These are phyloP conservation scores for Ischnura elegans DNA, from an alignment of 2,888 invertebrate genomes.

Conservation along the genomic window DNA sequence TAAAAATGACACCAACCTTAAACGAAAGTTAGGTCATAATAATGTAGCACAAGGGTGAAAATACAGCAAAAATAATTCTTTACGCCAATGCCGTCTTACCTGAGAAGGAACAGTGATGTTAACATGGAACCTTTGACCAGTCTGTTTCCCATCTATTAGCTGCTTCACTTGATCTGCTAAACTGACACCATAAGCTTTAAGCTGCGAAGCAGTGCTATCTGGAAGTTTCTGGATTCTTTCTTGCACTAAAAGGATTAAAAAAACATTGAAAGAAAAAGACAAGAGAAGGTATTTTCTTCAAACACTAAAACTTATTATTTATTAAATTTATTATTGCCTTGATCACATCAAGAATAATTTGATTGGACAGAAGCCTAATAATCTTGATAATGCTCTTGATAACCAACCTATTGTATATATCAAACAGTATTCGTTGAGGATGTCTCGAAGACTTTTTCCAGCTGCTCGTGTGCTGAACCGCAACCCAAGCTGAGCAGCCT, in stretches of 20 bases:
- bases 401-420: constrained; percentile 56
- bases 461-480: constrained; percentile 47
- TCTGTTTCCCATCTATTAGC: constrained; percentile 43
- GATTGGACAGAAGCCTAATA: too few relatives aligned
- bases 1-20: too few relatives aligned
- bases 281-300: not conserved
- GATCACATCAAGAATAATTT: too few relatives aligned
- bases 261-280: not conserved
- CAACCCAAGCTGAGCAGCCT: constrained; percentile 23
- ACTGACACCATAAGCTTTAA: constrained; percentile 28
- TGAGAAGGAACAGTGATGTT: constrained; percentile 62
- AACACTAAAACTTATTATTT: too few relatives aligned
- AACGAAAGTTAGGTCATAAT: too few relatives aligned
- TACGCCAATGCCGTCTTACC: too few relatives aligned
- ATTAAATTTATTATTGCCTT: too few relatives aligned
- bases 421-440: constrained; percentile 59
- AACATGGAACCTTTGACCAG: constrained; percentile 64
- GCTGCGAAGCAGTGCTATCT: constrained; percentile 31
- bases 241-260: constrained; percentile 5
- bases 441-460: constrained; percentile 45
- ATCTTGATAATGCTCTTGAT: not conserved
- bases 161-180: constrained; percentile 65
- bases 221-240: constrained; percentile 55
- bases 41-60: too few relatives aligned
- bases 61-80: too few relatives aligned